Percentiles rank a stretch among this genome's conserved stretches.
These are phyloP conservation scores for Meiosimyza platycephala DNA, from an alignment of 2,888 invertebrate genomes.

Conservation along the genomic window DNA sequence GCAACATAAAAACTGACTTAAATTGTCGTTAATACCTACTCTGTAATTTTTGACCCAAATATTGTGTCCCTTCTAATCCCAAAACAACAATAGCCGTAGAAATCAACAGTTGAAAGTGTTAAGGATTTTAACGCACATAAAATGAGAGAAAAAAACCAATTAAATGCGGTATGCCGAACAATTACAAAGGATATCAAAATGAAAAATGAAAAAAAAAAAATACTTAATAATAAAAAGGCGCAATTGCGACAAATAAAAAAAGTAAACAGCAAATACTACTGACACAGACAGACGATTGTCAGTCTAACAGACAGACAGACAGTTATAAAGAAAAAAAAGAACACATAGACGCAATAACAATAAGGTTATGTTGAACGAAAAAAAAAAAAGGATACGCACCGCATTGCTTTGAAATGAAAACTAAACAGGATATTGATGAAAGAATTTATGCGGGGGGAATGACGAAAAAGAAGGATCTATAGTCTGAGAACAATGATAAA, in stretches of 20 bases:
- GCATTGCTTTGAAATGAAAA: conserved; percentile 17
- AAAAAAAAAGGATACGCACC: conserved; percentile 16
- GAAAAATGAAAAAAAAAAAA: no score
- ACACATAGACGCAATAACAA: neutral
- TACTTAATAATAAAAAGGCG: neutral
- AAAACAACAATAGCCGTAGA: neutral
- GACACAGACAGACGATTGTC: no score
- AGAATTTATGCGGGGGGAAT: neutral
- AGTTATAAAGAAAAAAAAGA: neutral
- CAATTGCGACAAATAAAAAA: conserved; percentile 6
- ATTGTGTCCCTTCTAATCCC: no score
- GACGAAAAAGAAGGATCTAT: neutral
- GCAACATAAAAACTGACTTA: no score
- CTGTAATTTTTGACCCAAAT: no score
- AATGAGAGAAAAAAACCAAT: conserved; percentile 9
- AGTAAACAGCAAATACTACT: neutral
- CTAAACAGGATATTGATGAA: conserved; percentile 22
- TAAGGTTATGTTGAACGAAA: neutral
- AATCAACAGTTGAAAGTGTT: conserved; percentile 21
- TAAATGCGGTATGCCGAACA: conserved; percentile 16
- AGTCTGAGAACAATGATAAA: conserved; percentile 9
- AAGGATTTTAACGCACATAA: neutral
- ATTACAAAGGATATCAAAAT: conserved; percentile 18
- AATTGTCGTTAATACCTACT: no score
- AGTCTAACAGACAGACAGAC: no score